Conservation (phyloP, 2,113 vertebrate genomes). For the Phaetusa simplex region DNA sequence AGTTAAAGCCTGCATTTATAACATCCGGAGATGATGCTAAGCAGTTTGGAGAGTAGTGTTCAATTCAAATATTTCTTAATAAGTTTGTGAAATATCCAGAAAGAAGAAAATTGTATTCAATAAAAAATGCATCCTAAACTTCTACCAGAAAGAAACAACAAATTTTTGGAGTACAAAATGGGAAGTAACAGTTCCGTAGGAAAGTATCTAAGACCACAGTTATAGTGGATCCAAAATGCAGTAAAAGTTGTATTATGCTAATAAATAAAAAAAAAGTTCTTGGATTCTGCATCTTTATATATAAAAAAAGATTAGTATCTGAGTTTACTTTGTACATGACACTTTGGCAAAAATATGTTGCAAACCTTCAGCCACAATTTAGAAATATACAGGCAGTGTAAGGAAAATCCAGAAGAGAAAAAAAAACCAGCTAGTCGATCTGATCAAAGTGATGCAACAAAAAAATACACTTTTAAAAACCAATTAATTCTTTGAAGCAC, state of each 20-base stretch:
- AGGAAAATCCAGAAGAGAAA: not conserved
- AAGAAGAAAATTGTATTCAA: not conserved
- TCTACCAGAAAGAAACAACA: not conserved
- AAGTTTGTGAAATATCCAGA: not conserved
- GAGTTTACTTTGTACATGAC: not conserved
- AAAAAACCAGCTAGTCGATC: not conserved
- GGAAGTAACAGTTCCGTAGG: not conserved
- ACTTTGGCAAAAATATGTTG: not conserved
- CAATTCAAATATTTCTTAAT: not conserved
- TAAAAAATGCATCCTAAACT: not conserved
- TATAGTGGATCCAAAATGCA: not conserved
- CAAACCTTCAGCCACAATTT: not conserved
- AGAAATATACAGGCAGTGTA: not conserved
- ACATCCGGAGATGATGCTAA: not conserved
- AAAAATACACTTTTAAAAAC: not conserved
- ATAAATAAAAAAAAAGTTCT: not conserved
- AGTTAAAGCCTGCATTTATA: not conserved
- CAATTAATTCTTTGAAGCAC: not conserved
- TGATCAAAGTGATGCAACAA: not conserved
- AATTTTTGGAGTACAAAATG: not conserved
- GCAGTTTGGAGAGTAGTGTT: not conserved
- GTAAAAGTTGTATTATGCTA: not conserved
- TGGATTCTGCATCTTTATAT: not conserved
- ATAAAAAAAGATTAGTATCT: not conserved
- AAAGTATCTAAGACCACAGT: not conserved